Base-by-base conservation (phyloP, 1,140 invertebrate species). In the Caenorhabditis inopinata region DNA sequence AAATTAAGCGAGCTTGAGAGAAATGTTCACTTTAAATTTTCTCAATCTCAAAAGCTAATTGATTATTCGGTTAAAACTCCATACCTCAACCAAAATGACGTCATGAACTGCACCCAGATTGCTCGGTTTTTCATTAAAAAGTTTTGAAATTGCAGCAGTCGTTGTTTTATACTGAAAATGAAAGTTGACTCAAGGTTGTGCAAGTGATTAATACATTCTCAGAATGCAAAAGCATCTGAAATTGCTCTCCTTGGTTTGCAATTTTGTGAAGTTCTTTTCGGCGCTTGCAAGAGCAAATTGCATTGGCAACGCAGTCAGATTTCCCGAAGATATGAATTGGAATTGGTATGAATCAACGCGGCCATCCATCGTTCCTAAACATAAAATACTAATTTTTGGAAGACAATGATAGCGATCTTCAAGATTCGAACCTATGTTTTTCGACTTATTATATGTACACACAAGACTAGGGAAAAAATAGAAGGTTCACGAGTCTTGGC, bases 381-480 rank as follows among this genome's bases (percentile, higher is more conserved):
- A 7, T 7, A 5, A 42, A 42, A 42, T 7, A 42, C 6, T 42
- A 5, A 42, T 42, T 42, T 5, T 42, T 42, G 14, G 14, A 42
- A 42, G 14, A 76, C 51, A 76, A 76, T 1, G n/a, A 85, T 85
- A 84, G 84, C 84, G 81, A 85, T 85, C n/a, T n/a, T n/a, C n/a
- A n/a, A n/a, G n/a, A n/a, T n/a, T n/a, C n/a, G n/a, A n/a, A n/a
- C n/a, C n/a, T n/a, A n/a, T n/a, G n/a, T n/a, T n/a, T n/a, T n/a
- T n/a, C n/a, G n/a, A n/a, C n/a, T n/a, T n/a, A n/a, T n/a, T n/a
- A n/a, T n/a, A n/a, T n/a, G n/a, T n/a, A n/a, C n/a, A n/a, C n/a
- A n/a, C n/a, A n/a, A n/a, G n/a, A n/a, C n/a, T n/a, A n/a, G n/a
- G n/a, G n/a, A n/a, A n/a, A n/a, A n/a, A n/a, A n/a, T 7, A n/a